A percentile compares a stretch with the other conserved stretches of the same genome.
Conservation (phyloP, 2,888 invertebrate genomes). For the Allacma fusca region DNA sequence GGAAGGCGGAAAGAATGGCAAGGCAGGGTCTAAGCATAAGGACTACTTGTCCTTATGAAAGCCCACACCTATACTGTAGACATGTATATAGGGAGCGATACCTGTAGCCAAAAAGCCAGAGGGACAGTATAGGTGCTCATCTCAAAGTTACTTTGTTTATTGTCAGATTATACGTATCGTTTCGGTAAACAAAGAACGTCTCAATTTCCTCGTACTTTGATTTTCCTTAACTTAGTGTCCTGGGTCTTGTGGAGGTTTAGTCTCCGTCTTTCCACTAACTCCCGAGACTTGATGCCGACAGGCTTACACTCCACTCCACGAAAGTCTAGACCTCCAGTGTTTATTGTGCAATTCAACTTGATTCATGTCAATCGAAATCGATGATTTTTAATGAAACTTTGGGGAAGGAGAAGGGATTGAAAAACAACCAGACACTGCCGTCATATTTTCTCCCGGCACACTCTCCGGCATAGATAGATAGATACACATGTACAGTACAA, state of each 20-base stretch:
- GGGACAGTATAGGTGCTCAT: conserved; percentile 15
- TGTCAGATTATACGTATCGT: conserved; percentile 35
- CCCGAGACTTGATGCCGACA: not conserved
- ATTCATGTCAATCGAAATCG: conserved; percentile 16
- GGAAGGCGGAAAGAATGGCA: not conserved
- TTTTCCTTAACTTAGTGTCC: not conserved
- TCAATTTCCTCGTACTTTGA: conserved; percentile 27
- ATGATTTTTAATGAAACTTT: conserved; percentile 9
- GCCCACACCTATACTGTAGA: not conserved
- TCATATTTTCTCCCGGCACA: not conserved
- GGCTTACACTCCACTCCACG: not conserved
- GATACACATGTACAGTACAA: too few relatives aligned
- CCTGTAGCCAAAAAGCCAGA: too few relatives aligned
- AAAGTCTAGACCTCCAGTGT: not conserved
- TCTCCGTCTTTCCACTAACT: not conserved
- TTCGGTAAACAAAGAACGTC: conserved; percentile 35
- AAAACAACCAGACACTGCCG: conserved; percentile 1
- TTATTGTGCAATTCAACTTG: conserved; percentile 11
- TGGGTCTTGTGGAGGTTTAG: not conserved
- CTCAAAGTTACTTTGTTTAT: conserved; percentile 31
- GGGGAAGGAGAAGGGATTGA: conserved; percentile 4
- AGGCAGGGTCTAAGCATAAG: too few relatives aligned
- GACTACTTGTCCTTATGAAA: not conserved
- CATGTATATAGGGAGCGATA: too few relatives aligned
- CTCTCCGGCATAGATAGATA: too few relatives aligned